phyloP scores from a whole-genome alignment of 2,113 vertebrate species.

The Phaetusa simplex region DNA sequence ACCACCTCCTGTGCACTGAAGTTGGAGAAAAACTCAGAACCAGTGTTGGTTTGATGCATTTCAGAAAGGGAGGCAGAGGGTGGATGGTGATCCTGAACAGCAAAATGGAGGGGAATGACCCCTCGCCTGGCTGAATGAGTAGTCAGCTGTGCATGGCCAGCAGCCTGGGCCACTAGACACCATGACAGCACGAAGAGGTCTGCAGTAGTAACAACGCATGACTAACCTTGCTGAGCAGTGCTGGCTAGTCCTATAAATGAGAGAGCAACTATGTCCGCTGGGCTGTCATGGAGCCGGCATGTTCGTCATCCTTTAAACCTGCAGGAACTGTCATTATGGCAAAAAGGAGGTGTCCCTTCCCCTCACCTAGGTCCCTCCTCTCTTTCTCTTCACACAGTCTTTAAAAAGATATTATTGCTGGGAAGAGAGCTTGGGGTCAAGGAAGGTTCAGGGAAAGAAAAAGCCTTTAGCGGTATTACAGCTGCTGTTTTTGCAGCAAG shows the following conservation, averaged over 20 bases:
- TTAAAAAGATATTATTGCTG: conserved; percentile 9
- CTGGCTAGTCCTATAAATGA: accelerated
- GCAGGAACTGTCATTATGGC: background rate
- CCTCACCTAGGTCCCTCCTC: background rate
- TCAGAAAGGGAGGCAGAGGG: background rate
- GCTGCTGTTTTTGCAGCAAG: background rate
- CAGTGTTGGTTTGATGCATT: background rate
- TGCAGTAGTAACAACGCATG: background rate
- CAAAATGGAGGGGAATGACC: background rate
- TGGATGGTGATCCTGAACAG: background rate
- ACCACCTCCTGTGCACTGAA: background rate
- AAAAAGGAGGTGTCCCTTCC: background rate
- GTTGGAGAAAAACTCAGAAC: accelerated
- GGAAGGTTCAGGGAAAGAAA: conserved; percentile 24
- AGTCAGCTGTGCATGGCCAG: background rate
- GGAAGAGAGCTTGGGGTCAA: conserved; percentile 4
- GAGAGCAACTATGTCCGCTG: background rate
- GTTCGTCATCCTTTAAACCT: background rate
- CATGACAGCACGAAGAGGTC: background rate
- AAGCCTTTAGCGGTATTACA: background rate
- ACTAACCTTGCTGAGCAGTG: background rate
- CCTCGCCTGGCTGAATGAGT: background rate
- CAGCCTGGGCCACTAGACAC: background rate
- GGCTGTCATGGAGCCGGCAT: background rate
- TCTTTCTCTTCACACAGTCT: background rate